These are phyloP conservation scores for Notiomystis cincta DNA, from an alignment of 2,113 vertebrate species.

Conservation along the genomic window DNA sequence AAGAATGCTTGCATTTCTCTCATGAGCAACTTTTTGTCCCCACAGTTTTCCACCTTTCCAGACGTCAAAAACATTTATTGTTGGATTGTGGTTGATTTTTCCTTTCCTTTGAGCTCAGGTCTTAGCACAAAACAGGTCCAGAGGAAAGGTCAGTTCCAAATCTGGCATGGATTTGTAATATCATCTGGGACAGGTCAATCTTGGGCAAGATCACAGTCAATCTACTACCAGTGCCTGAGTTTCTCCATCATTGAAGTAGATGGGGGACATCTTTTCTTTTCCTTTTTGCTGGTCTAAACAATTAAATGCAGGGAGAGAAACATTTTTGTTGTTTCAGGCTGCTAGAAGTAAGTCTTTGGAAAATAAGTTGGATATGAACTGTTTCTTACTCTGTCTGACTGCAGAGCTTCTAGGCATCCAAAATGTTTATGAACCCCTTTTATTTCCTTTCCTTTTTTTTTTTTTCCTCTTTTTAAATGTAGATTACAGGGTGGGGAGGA, in stretches of 20 bases:
- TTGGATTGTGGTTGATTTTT: background rate
- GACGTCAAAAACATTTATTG: background rate
- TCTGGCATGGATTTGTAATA: background rate
- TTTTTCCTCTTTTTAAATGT: background rate
- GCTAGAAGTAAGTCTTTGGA: background rate
- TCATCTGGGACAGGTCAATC: background rate
- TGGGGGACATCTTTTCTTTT: background rate
- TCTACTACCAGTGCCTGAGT: background rate
- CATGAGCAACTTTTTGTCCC: background rate
- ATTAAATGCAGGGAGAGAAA: background rate
- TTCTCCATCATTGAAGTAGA: background rate
- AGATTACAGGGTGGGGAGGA: background rate
- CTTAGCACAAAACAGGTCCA: background rate
- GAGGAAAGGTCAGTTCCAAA: background rate
- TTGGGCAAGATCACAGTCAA: background rate
- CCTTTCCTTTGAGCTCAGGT: background rate
- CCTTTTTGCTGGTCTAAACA: background rate
- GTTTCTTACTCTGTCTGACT: background rate
- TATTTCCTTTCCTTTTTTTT: background rate
- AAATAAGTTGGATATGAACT: background rate
- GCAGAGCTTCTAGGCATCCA: background rate
- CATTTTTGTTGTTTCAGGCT: background rate
- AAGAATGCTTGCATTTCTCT: background rate
- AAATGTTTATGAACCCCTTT: background rate
- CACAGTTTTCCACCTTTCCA: background rate